Evolutionary conservation across 2,113 vertebrate genomes (phyloP).

Genomic region (Varanus salvator): DNA sequence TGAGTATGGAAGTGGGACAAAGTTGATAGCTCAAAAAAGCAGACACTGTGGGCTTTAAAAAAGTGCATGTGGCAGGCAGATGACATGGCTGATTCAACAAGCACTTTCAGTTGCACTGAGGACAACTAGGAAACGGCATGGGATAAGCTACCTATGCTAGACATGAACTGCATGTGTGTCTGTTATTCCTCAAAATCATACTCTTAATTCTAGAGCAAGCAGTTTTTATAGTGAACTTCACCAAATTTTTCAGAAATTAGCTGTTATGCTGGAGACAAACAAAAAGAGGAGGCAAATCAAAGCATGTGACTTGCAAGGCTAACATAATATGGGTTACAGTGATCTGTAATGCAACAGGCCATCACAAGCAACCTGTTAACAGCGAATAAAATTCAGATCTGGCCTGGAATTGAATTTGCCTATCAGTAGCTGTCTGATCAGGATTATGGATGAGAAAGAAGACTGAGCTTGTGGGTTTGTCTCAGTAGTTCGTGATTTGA

Average conservation of each 20-base stretch:
- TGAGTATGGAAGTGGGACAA: neutral
- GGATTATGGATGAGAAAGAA: neutral
- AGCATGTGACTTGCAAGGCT: neutral
- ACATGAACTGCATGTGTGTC: neutral
- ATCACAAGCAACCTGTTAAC: neutral
- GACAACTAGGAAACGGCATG: neutral
- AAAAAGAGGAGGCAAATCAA: neutral
- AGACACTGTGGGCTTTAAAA: neutral
- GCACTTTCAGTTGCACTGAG: neutral
- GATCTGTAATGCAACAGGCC: neutral
- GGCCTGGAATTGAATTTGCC: neutral
- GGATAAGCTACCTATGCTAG: neutral
- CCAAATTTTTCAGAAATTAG: neutral
- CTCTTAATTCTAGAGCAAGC: neutral
- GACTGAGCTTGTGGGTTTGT: neutral
- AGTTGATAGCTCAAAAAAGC: neutral
- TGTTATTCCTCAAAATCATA: neutral
- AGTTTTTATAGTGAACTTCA: neutral
- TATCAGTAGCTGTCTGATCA: neutral
- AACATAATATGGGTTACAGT: neutral
- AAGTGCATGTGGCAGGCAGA: neutral
- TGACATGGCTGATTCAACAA: neutral
- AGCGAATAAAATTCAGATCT: neutral
- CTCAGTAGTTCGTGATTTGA: neutral
- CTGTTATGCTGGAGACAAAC: neutral